phyloP scores from a whole-genome alignment of 2,797 vertebrate species.

The Phaenicophaeus curvirostris region DNA sequence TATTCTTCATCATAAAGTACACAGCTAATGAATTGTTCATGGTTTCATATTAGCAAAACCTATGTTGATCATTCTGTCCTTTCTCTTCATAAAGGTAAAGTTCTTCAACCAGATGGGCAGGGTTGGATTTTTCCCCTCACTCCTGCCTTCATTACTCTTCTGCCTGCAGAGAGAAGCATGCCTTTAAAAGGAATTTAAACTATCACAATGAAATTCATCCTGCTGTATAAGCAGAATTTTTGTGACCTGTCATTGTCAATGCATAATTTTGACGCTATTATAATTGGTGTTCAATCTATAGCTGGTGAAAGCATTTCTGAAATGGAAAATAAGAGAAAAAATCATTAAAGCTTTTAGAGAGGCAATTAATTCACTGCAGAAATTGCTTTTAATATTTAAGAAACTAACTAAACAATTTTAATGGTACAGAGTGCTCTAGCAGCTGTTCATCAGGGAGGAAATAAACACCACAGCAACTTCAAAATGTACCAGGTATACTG shows the following conservation, averaged over 20 bases:
- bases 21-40: neutral
- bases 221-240: constrained; percentile 17
- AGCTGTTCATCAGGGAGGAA: constrained; percentile 32
- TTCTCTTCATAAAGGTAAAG: neutral
- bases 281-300: neutral
- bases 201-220: neutral
- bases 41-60: neutral
- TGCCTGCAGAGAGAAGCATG: neutral
- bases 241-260: neutral
- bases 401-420: constrained; percentile 22
- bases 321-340: constrained; percentile 16
- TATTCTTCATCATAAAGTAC: neutral
- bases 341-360: constrained; percentile 29
- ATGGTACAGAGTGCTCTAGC: neutral
- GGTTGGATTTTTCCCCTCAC: neutral
- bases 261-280: neutral
- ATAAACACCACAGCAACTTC: constrained; percentile 5
- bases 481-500: neutral
- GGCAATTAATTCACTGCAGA: constrained; percentile 43
- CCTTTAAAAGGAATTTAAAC: constrained; percentile 4
- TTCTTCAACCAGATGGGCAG: neutral
- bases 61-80: neutral
- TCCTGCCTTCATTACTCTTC: neutral
- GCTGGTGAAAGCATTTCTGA: neutral
- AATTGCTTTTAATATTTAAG: constrained; percentile 29